A percentile compares a stretch with the other conserved stretches of the same genome.
Conservation (phyloP, 2,113 vertebrate species). For the Camelus dromedarius region DNA sequence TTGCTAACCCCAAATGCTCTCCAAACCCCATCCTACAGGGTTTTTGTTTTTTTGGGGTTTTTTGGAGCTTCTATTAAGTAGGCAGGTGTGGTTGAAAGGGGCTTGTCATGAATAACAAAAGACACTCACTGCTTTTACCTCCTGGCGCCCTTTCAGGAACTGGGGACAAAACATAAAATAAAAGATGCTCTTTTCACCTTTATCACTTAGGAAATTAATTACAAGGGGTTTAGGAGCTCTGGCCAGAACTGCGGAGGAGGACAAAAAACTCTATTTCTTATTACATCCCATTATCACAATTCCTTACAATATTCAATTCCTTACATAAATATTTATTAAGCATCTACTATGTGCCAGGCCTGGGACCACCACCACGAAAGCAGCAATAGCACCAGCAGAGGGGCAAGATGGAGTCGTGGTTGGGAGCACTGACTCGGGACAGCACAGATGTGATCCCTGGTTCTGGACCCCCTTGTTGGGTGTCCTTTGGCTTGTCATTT, state of each 20-base stretch:
- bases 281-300: not conserved
- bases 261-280: not conserved
- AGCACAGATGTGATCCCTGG: not conserved
- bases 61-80: not conserved
- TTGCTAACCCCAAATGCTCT: not conserved
- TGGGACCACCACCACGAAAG: not conserved
- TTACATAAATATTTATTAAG: not conserved
- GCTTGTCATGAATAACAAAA: not conserved
- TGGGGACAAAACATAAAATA: not conserved
- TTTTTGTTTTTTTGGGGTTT: not conserved
- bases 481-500: not conserved
- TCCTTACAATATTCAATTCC: not conserved
- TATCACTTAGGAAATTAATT: not conserved
- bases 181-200: not conserved
- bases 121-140: not conserved
- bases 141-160: not conserved
- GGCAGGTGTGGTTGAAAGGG: not conserved
- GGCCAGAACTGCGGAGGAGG: not conserved
- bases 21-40: not conserved
- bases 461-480: not conserved
- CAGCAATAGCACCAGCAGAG: not conserved
- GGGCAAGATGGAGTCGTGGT: no score
- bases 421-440: not conserved
- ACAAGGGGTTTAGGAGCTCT: not conserved
- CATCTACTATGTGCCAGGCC: not conserved